Percentiles rank a stretch among this genome's conserved stretches.
phyloP scores from a whole-genome alignment of 2,113 vertebrate species.

The Neoarius graeffei region DNA sequence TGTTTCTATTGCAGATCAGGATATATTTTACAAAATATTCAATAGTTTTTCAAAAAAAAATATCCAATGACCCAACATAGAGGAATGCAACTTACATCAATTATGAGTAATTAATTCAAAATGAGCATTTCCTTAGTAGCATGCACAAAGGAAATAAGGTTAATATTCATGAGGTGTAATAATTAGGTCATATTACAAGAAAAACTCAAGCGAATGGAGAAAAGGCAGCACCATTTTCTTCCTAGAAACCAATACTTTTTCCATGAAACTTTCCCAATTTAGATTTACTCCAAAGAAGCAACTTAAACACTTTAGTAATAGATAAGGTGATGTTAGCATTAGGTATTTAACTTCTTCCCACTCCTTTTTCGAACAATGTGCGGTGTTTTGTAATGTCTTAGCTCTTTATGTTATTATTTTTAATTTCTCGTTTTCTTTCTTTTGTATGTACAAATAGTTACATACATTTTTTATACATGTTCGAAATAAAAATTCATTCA shows the following conservation, averaged over 20 bases:
- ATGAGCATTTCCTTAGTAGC: background rate
- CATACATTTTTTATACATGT: too few species aligned
- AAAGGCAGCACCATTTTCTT: background rate
- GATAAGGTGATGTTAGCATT: background rate
- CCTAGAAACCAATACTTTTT: background rate
- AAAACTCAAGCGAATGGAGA: background rate
- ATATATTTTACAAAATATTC: background rate
- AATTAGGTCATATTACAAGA: slow-evolving; percentile 10
- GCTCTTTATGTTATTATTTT: too few species aligned
- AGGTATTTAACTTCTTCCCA: too few species aligned
- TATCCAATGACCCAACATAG: background rate
- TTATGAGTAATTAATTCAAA: background rate
- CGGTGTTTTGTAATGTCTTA: too few species aligned
- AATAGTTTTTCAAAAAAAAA: background rate
- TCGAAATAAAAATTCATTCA: too few species aligned
- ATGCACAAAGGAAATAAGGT: background rate
- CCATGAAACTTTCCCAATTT: too few species aligned
- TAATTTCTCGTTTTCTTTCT: too few species aligned
- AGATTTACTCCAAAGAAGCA: background rate
- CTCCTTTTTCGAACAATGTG: too few species aligned
- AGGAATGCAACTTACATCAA: background rate
- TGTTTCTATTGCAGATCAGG: background rate
- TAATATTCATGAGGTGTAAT: background rate
- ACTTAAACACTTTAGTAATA: background rate
- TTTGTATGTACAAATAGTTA: too few species aligned